Evolutionary conservation across 2,888 invertebrate species (phyloP).

Genomic region (Hyppa rectilinea): DNA sequence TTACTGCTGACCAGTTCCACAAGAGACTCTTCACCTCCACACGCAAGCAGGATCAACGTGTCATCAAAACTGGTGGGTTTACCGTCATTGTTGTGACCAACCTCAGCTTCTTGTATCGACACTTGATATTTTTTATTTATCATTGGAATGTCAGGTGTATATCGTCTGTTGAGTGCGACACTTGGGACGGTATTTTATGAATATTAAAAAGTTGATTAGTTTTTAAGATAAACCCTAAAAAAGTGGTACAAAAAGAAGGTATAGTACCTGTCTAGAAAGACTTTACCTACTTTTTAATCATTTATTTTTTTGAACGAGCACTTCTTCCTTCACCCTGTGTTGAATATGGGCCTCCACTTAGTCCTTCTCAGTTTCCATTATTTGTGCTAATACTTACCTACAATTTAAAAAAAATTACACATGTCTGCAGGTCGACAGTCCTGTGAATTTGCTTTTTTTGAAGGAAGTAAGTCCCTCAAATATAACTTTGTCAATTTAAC

Average conservation of each 20-base stretch:
- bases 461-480: too few relatives aligned
- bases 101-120: conserved; percentile 82
- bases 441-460: neutral
- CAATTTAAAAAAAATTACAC: neutral
- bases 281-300: neutral
- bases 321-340: neutral
- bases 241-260: too few relatives aligned
- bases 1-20: conserved; percentile 68
- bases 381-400: neutral
- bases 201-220: conserved; percentile 4
- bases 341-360: neutral
- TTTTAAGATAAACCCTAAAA: conserved; percentile 3
- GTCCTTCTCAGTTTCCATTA: neutral
- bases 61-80: conserved; percentile 70
- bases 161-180: conserved; percentile 28
- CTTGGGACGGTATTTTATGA: conserved; percentile 18
- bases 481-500: neutral
- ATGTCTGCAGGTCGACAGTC: neutral
- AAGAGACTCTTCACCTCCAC: conserved; percentile 72
- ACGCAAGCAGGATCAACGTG: conserved; percentile 74
- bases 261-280: too few relatives aligned
- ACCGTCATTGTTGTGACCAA: conserved; percentile 78
- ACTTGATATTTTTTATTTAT: conserved; percentile 82
- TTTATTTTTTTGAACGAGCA: neutral
- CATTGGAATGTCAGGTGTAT: conserved; percentile 76